A percentile compares a stretch with the other conserved stretches of the same genome.
phyloP scores from a whole-genome alignment of 2,797 vertebrate species.

The Hippocampus kuda region DNA sequence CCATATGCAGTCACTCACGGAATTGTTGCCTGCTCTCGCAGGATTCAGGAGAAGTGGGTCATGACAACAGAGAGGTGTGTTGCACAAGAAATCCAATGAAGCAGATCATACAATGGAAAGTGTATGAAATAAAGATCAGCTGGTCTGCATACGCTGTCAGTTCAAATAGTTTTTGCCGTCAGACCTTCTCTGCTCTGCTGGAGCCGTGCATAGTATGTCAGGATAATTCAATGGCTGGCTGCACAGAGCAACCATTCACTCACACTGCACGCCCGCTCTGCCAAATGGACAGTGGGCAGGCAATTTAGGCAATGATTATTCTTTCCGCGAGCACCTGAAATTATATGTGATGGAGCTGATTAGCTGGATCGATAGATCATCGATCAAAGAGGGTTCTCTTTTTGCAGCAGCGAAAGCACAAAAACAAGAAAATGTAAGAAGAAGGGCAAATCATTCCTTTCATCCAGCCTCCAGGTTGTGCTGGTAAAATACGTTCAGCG shows the following conservation, averaged over 20 bases:
- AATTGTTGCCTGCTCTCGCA: conserved; percentile 27
- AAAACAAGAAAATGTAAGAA: conserved; percentile 39
- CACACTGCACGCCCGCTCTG: conserved; percentile 25
- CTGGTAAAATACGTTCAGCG: conserved; percentile 46
- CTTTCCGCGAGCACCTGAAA: conserved; percentile 59
- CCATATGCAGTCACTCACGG: conserved; percentile 5
- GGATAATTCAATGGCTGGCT: conserved; percentile 44
- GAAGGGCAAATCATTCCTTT: conserved; percentile 59
- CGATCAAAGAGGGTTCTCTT: conserved; percentile 52
- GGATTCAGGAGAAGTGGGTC: conserved; percentile 48
- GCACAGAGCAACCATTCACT: conserved; percentile 39
- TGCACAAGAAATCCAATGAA: conserved; percentile 51
- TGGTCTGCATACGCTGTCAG: conserved; percentile 46
- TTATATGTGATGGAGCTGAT: conserved; percentile 53
- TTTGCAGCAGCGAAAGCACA: conserved; percentile 30
- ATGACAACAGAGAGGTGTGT: conserved; percentile 25
- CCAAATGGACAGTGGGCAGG: conserved; percentile 38
- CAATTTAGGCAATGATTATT: conserved; percentile 59
- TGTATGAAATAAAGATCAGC: conserved; percentile 66
- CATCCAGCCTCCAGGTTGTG: conserved; percentile 56
- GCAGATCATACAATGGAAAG: conserved; percentile 55
- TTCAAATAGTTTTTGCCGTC: conserved; percentile 44
- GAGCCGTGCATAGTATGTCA: conserved; percentile 44
- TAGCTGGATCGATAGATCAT: conserved; percentile 57
- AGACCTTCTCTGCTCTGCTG: conserved; percentile 40